Percentiles rank a stretch among this genome's conserved stretches.
phyloP scores from a whole-genome alignment of 2,888 invertebrate species.

The Salpingus planirostris region DNA sequence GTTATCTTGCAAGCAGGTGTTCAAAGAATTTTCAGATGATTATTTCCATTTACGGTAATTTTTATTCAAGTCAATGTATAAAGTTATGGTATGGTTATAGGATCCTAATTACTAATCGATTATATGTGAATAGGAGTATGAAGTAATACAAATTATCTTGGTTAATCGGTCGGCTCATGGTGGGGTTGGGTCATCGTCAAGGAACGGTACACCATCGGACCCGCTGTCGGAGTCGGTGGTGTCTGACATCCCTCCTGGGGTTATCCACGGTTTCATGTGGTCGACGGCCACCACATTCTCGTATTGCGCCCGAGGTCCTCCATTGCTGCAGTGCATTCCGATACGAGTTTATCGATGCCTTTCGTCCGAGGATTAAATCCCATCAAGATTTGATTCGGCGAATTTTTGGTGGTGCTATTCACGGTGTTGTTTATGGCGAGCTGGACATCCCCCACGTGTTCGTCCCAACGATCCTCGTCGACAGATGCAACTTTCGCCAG shows the following conservation, averaged over 20 bases:
- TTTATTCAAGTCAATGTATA: no score
- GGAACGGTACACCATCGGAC: no score
- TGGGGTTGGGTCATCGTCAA: no score
- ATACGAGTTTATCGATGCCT: conserved; percentile 8
- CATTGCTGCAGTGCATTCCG: conserved; percentile 12
- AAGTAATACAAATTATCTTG: no score
- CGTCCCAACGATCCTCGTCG: conserved; percentile 30
- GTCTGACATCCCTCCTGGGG: conserved; percentile 12
- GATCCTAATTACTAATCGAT: no score
- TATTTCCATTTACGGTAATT: no score
- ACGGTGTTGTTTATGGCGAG: conserved; percentile 26
- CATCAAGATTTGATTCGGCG: conserved; percentile 16
- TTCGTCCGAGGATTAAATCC: conserved; percentile 14
- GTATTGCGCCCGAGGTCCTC: conserved; percentile 4
- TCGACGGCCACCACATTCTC: conserved; percentile 1
- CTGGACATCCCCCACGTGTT: conserved; percentile 26
- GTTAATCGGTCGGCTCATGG: no score
- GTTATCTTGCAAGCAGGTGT: no score
- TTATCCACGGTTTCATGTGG: conserved; percentile 10
- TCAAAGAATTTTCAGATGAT: no score
- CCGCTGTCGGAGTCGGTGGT: conserved; percentile 5
- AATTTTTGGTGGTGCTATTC: conserved; percentile 9
- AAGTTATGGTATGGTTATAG: no score
- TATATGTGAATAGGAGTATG: no score
- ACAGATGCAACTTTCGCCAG: conserved; percentile 17